A percentile compares a stretch with the other conserved stretches of the same genome.
Conservation (phyloP, 2,797 vertebrate genomes). For the Neosilurus mollespiculum region DNA sequence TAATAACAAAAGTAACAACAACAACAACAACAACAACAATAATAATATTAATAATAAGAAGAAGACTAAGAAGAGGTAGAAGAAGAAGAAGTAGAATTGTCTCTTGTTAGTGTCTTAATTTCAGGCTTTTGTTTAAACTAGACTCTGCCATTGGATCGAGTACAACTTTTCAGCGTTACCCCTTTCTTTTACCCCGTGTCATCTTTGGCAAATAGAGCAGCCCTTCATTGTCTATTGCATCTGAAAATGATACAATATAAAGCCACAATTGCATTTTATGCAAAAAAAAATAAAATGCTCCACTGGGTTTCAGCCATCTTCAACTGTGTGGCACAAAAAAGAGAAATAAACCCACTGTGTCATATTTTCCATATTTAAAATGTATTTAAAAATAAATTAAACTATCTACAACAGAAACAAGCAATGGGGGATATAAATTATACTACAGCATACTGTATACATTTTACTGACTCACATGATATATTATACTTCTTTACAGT, state of each 20-base stretch:
- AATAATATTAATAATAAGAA: too few species aligned
- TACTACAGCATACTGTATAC: too few species aligned
- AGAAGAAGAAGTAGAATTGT: too few species aligned
- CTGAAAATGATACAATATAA: not conserved
- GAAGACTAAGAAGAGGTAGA: too few species aligned
- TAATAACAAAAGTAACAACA: too few species aligned
- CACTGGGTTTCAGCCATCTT: not conserved
- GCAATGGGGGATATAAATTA: not conserved
- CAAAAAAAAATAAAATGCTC: too few species aligned
- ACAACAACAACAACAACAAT: too few species aligned
- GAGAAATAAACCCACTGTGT: not conserved
- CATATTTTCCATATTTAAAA: slow-evolving; percentile 4
- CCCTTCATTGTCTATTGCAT: not conserved
- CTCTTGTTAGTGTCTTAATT: not conserved
- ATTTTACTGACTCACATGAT: not conserved
- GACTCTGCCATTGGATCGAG: not conserved
- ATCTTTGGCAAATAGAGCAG: not conserved
- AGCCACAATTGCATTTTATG: slow-evolving; percentile 5
- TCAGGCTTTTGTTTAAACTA: not conserved
- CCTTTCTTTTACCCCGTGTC: not conserved
- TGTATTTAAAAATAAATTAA: too few species aligned
- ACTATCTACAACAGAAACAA: not conserved
- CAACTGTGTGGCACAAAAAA: not conserved
- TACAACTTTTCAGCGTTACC: not conserved
- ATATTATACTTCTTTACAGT: not conserved